Evolutionary conservation across 2,888 invertebrate genomes (phyloP), one percentile per base, ranked within the genome.

Genomic region (Congeria kusceri): DNA sequence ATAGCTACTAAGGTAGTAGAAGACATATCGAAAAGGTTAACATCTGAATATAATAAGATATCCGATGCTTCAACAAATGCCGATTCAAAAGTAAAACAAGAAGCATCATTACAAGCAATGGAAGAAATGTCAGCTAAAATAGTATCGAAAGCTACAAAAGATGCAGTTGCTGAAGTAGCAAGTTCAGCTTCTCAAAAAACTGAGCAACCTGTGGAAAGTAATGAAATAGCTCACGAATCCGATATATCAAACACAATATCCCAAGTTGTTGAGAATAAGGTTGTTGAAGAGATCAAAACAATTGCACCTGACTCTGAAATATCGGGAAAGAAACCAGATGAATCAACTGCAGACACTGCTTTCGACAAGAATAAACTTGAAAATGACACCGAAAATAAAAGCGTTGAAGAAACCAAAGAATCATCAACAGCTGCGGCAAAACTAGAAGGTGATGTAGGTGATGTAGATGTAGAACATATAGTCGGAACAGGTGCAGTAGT

Each of bases 401-500:
- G 13, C 11, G 56, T 7, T 25, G 56, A 56, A 4, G 28, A 29
- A n/a, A 58, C 18, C 29, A 58, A 27, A 58, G 58, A 28, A 27
- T 27, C 28, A 58, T 23, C 57, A 18, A 56, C 53, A 32, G 18
- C 23, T 25, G 25, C 29, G 27, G 27, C n/a, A 64, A 28, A 3
- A n/a, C 28, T 25, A 25, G 64, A 13, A 15, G 64, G 44, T 46
- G 64, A 47, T 27, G 20, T 47, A 28, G n/a, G n/a, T n/a, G n/a
- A n/a, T n/a, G n/a, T n/a, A n/a, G n/a, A n/a, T n/a, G n/a, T n/a
- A n/a, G n/a, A n/a, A n/a, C n/a, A n/a, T n/a, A n/a, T n/a, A n/a
- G 68, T 58, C 28, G 20, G 49, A n/a, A 46, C 28, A 25, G 47
- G 44, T 20, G 27, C 46, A 25, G 72, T n/a, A n/a, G n/a, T n/a